Evolutionary conservation across 2,888 invertebrate species (phyloP), one percentile per base, ranked within the genome.

Genomic region (Campaea margaritaria): DNA sequence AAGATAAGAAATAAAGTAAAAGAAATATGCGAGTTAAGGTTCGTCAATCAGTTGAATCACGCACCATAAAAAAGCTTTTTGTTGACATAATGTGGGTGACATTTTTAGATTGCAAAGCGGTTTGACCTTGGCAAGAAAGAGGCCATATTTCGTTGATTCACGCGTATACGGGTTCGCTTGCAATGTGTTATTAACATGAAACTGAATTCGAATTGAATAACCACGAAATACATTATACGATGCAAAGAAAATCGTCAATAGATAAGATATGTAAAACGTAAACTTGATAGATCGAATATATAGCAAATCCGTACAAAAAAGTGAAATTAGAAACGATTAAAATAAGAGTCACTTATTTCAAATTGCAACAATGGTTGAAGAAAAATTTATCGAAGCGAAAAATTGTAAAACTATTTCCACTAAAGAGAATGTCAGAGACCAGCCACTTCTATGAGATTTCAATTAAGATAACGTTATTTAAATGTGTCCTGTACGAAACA

Each of bases 401-500:
- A 58, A 48, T 53, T 43, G 46, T 36, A 46, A 52, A 52, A 61
- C 49, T 43, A n/a, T 55, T 51, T 48, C 46, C 39, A 52, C 55
- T 62, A 66, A 74, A 68, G 58, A 65, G 62, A 73, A 65, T 60
- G 72, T 71, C 58, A 52, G 52, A 39, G 34, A 45, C 48, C 41
- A 51, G 55, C 14, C 58, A 58, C 58, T 52, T 62, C 36, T 73
- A 76, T 76, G 78, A 81, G 82, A 85, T 85, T 83, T 80, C 81
- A 82, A 83, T 83, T 83, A 81, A 82, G 83, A 85, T 84, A 83
- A 75, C 75, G 78, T 79, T 62, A 80, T 83, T 83, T 83, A 80
- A 85, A 86, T 82, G 81, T 77, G 71, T 68, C 63, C 75, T 69
- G 77, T 81, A 75, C 79, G 77, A 79, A 83, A 80, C 82, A 81